Percentiles rank a stretch among this genome's conserved stretches.
Conservation (phyloP, 2,888 invertebrate species). For the Meloe dianella region DNA sequence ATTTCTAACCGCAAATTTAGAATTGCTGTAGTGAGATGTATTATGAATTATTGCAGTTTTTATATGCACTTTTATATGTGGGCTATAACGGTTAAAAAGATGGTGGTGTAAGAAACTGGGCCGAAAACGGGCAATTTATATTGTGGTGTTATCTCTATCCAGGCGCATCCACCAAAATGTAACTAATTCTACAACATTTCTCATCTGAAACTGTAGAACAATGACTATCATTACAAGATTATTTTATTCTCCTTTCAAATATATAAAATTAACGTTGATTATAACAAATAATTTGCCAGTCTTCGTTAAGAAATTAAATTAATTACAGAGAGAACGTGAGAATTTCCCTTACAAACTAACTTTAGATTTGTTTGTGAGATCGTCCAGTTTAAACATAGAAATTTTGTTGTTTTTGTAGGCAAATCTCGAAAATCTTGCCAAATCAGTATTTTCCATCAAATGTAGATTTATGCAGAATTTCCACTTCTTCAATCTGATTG, state of each 20-base stretch:
- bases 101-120: slow-evolving; percentile 1
- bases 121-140: slow-evolving; percentile 5
- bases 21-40: not conserved
- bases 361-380: not conserved
- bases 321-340: not conserved
- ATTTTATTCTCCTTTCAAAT: not conserved
- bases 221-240: not conserved
- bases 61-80: not conserved
- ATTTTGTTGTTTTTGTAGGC: not conserved
- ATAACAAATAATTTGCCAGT: not conserved
- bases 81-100: not conserved
- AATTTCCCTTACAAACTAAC: not conserved
- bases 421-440: not conserved
- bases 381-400: not conserved
- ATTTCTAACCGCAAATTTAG: not conserved
- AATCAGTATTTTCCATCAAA: not conserved
- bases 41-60: slow-evolving; percentile 1
- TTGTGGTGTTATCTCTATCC: slow-evolving; percentile 8
- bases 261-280: not conserved
- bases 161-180: slow-evolving; percentile 8
- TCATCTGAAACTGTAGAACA: not conserved
- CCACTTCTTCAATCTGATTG: not conserved
- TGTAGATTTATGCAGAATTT: not conserved
- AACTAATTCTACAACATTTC: not conserved
- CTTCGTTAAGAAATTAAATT: not conserved